Percentiles rank a stretch among this genome's conserved stretches.
Conservation (phyloP, 2,888 invertebrate species). For the Ashinkailepas kermadecensis region DNA sequence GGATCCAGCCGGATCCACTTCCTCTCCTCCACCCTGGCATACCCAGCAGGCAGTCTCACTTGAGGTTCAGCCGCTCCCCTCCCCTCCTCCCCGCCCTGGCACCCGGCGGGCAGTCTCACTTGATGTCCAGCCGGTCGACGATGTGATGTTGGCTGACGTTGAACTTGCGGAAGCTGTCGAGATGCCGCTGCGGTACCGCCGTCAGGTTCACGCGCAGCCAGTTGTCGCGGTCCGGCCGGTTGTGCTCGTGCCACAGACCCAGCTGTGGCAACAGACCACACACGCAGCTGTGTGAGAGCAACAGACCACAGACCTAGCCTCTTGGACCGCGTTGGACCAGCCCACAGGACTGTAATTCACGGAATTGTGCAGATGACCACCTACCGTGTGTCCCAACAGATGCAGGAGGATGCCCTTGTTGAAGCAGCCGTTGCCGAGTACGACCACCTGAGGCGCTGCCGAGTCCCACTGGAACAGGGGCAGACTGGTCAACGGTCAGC, state of each 20-base stretch:
- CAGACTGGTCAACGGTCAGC: too few species aligned
- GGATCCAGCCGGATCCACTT: too few species aligned
- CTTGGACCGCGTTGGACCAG: too few species aligned
- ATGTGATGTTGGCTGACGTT: neutral
- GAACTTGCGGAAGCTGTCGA: neutral
- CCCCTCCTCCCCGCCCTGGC: neutral
- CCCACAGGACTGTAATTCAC: too few species aligned
- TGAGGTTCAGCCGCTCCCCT: too few species aligned
- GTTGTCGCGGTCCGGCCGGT: neutral
- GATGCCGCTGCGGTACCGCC: neutral
- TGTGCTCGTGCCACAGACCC: constrained; percentile 6
- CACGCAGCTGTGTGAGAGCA: too few species aligned
- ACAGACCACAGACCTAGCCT: too few species aligned
- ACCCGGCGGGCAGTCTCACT: neutral
- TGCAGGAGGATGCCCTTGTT: constrained; percentile 1
- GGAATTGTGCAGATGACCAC: neutral
- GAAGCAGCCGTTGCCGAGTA: neutral
- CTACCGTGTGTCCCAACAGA: neutral
- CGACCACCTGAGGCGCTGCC: neutral
- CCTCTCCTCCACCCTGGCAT: too few species aligned
- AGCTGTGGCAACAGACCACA: neutral
- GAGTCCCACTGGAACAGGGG: too few species aligned
- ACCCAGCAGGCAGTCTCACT: too few species aligned
- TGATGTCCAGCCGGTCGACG: neutral
- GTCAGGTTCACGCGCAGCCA: neutral